These are phyloP conservation scores for Agonopterix alstromeriana DNA, from an alignment of 2,888 invertebrate species.

Conservation along the genomic window DNA sequence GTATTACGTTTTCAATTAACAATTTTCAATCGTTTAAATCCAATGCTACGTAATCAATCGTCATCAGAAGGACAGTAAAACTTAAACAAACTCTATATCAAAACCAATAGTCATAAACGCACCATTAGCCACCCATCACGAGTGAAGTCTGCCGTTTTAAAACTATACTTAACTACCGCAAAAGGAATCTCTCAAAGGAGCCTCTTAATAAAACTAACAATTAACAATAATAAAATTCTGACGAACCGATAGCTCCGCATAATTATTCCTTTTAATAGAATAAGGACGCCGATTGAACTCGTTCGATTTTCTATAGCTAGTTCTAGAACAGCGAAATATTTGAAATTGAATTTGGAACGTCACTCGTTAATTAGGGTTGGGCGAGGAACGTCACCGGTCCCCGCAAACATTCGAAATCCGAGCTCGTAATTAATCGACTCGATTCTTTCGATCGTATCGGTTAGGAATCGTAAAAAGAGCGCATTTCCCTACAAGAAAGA, in stretches of 20 bases:
- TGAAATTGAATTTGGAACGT: slow-evolving; percentile 20
- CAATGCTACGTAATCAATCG: slow-evolving; percentile 23
- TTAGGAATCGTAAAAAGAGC: slow-evolving; percentile 48
- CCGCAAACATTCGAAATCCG: slow-evolving; percentile 44
- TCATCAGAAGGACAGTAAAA: slow-evolving; percentile 10
- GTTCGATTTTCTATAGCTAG: not conserved
- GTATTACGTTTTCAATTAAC: slow-evolving; percentile 30
- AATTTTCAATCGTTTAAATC: slow-evolving; percentile 19
- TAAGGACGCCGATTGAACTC: slow-evolving; percentile 11
- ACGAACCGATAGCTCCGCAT: slow-evolving; percentile 22
- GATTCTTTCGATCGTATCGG: slow-evolving; percentile 64
- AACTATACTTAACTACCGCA: slow-evolving; percentile 38
- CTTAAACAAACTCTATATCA: slow-evolving; percentile 21
- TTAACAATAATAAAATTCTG: slow-evolving; percentile 62
- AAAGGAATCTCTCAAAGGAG: slow-evolving; percentile 25
- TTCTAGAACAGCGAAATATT: slow-evolving; percentile 18
- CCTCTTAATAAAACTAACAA: slow-evolving; percentile 58
- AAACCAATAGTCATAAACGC: slow-evolving; percentile 56
- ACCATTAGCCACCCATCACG: slow-evolving; percentile 53
- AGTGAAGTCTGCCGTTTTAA: slow-evolving; percentile 25
- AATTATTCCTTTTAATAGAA: slow-evolving; percentile 43
- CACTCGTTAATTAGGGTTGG: slow-evolving; percentile 45
- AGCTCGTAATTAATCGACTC: slow-evolving; percentile 57
- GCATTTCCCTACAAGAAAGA: slow-evolving; percentile 57
- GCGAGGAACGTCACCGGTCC: slow-evolving; percentile 30